Evolutionary conservation across 1,140 invertebrate genomes (phyloP).

Genomic region (Musca vetustissima): DNA sequence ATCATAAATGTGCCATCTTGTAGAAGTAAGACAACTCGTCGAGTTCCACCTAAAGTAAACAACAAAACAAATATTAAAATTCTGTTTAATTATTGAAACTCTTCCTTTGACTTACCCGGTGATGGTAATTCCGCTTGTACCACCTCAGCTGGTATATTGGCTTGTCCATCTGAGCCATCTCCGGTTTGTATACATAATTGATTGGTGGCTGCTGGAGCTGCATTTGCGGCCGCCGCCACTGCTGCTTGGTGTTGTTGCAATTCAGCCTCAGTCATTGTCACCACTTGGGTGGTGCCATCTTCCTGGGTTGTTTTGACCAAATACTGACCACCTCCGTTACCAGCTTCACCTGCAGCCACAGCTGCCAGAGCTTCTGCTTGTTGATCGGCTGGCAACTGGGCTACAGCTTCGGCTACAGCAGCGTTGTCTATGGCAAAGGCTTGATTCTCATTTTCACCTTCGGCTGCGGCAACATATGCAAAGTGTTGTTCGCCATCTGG

Average conservation of each 20-base stretch:
- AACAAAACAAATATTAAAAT: too few species aligned
- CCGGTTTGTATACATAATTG: slow-evolving; percentile 56
- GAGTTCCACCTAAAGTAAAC: slow-evolving; percentile 74
- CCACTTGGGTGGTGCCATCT: slow-evolving; percentile 46
- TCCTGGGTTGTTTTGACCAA: slow-evolving; percentile 61
- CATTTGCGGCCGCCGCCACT: slow-evolving; percentile 18
- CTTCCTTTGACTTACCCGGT: slow-evolving; percentile 62
- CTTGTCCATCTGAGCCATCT: slow-evolving; percentile 59
- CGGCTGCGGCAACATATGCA: slow-evolving; percentile 68
- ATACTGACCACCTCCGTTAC: slow-evolving; percentile 56
- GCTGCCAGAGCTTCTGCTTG: slow-evolving; percentile 54
- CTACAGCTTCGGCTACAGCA: slow-evolving; percentile 62
- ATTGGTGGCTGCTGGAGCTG: slow-evolving; percentile 31
- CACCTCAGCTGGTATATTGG: slow-evolving; percentile 79
- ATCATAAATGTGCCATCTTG: slow-evolving; percentile 82
- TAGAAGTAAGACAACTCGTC: slow-evolving; percentile 75
- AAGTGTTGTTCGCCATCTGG: slow-evolving; percentile 72
- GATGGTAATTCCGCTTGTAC: slow-evolving; percentile 78
- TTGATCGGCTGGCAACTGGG: slow-evolving; percentile 38
- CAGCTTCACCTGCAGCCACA: slow-evolving; percentile 57
- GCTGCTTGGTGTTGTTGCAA: slow-evolving; percentile 57
- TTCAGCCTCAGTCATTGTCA: slow-evolving; percentile 36
- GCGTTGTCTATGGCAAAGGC: slow-evolving; percentile 65
- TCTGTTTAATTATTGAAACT: background rate
- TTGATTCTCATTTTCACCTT: slow-evolving; percentile 62